These are phyloP conservation scores for Clamator glandarius DNA, from an alignment of 2,797 vertebrate genomes.

Conservation along the genomic window DNA sequence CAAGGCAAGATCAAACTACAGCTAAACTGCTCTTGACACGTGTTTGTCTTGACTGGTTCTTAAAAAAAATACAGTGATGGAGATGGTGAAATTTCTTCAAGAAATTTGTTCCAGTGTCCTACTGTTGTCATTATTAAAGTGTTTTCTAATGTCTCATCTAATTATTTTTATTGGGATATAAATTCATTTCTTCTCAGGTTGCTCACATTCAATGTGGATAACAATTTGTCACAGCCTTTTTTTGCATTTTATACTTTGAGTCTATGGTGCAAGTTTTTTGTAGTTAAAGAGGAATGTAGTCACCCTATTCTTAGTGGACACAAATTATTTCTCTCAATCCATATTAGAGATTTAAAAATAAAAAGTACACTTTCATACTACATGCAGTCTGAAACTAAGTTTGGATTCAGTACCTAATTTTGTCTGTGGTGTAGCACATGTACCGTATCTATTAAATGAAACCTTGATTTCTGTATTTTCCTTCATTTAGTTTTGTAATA, in stretches of 20 bases:
- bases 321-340: no score
- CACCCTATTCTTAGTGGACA: no score
- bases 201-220: accelerated
- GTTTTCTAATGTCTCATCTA: not conserved
- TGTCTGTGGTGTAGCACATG: not conserved
- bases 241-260: not conserved
- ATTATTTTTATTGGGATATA: not conserved
- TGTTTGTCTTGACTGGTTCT: not conserved
- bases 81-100: not conserved
- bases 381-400: not conserved
- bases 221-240: not conserved
- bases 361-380: not conserved
- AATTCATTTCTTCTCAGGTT: not conserved
- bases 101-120: not conserved
- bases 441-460: not conserved
- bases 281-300: no score
- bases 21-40: not conserved
- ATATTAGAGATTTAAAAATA: not conserved
- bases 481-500: not conserved
- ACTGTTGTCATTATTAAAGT: not conserved
- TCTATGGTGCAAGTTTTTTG: not conserved
- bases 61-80: not conserved
- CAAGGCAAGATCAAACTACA: not conserved
- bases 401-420: not conserved
- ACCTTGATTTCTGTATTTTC: not conserved